Evolutionary conservation across 1,140 invertebrate species (phyloP), one percentile per base, ranked within the genome.

Genomic region (Drosophila eugracilis): DNA sequence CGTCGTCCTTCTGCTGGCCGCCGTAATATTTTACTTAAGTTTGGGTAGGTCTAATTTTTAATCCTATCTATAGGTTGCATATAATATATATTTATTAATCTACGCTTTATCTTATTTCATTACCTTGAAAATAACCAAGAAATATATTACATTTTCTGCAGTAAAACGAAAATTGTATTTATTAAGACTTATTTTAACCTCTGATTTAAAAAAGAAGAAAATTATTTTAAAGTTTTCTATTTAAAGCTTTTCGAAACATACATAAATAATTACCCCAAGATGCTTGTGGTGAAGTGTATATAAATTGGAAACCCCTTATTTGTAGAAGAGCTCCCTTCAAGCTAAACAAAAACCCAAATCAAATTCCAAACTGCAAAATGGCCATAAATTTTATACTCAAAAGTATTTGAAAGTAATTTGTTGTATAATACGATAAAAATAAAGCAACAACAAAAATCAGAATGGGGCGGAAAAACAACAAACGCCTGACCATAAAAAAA

Each of bases 371-470:
- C 45, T 60, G 47, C 47, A 72, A 63, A 72, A 67, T 37, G 45
- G 15, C 34, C 59, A 85, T 80, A 84, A 84, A 84, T 86, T 62
- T 50, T 50, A 44, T 57, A 63, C 59, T 81, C 41, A 52, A 57
- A 80, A 84, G 81, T 80, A 84, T 84, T 86, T 67, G 48, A 73
- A 80, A 86, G 76, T 80, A 83, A 83, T 84, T 84, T 83, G 57
- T 65, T 75, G 49, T 49, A 45, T 79, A 79, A 85, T 54, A 62
- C 55, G 55, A 79, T 75, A 85, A 72, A 78, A 53, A 58, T 26
- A 26, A 12, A 48, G 22, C 24, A 45, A 34, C 42, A 69, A 50
- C 49, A 62, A 42, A 21, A 42, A n/a, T n/a, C n/a, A 63, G 55
- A 45, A 19, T 3, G 19, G 22, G 12, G 12, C 5, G 30, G 26